A percentile compares a stretch with the other conserved stretches of the same genome.
Evolutionary conservation across 1,140 invertebrate species (phyloP).

Genomic region (Magallana ariakensis): DNA sequence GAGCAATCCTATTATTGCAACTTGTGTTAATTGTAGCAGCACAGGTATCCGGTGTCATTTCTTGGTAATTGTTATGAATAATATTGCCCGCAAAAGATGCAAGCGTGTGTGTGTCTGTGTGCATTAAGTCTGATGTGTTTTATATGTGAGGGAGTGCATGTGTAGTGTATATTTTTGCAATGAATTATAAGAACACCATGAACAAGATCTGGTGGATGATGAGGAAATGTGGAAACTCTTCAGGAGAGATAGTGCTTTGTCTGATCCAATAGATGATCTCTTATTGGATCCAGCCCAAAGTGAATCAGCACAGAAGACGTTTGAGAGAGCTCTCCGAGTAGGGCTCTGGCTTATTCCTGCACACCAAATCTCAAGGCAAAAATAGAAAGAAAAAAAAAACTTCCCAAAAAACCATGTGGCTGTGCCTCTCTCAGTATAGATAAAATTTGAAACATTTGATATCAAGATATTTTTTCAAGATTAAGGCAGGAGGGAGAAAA

Average conservation of each 20-base stretch:
- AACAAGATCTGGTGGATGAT: conserved; percentile 26
- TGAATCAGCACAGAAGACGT: not conserved
- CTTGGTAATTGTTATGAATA: not conserved
- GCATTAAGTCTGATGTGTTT: not conserved
- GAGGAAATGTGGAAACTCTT: not conserved
- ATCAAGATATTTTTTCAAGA: not conserved
- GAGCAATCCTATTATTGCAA: not conserved
- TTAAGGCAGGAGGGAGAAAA: not conserved
- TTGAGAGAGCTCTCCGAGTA: not conserved
- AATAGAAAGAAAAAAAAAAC: no score
- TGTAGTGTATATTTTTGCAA: not conserved
- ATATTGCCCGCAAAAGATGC: not conserved
- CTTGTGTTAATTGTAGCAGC: not conserved
- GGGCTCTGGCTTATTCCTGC: no score
- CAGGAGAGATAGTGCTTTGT: conserved; percentile 11
- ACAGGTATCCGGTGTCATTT: not conserved
- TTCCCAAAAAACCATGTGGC: no score
- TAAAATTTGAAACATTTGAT: conserved; percentile 25
- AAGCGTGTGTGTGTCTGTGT: not conserved
- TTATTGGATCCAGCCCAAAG: conserved; percentile 26
- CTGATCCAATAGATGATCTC: conserved; percentile 25
- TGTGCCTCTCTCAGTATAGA: not conserved
- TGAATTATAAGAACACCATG: conserved; percentile 9
- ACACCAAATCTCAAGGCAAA: not conserved
- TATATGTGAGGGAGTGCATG: no score